Evolutionary conservation across 2,888 invertebrate species (phyloP), one percentile per base, ranked within the genome.

Genomic region (Cylindroiulus punctatus): DNA sequence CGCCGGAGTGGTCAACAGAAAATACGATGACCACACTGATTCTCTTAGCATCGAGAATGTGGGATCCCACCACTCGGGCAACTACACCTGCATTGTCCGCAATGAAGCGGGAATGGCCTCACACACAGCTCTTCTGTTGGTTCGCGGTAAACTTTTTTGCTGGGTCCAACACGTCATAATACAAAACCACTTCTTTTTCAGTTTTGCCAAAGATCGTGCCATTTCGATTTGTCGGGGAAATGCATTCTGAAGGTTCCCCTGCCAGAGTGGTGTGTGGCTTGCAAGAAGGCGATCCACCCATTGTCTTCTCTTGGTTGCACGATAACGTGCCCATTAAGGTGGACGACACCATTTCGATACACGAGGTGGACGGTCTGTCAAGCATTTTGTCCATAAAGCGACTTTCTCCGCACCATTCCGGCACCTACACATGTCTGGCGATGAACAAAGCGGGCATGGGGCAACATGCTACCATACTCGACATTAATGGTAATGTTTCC

Each of bases 11-110:
- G n/a, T 57, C 84, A 19, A 52, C 8, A 88, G 90, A 90, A 89
- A 89, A 86, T 89, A 89, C 22, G 90, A 90, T 19, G 87, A 89
- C 0, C 90, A 90, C 87, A 89, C 90, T 85, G 90, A 90, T 86
- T 88, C 89, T 85, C 88, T 91, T 85, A 89, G 89, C 22, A 91
- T 91, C 40, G 89, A 89, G 42, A 89, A 90, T 86, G 90, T 89
- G 42, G 89, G 81, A 90, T 90, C 5, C 47, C 88, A 87, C 84
- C 90, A 91, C 88, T 89, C 90, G 81, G 91, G 90, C 7, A 90
- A 90, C 88, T 91, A 91, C 88, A 91, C 90, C 0, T 91, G 91
- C 87, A 32, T 65, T 10, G 86, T 57, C 5, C 14, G 26, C 32
- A 86, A 86, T 22, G 40, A n/a, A 32, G 86, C 86, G 14, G 86